phyloP scores from a whole-genome alignment of 1,140 invertebrate species.

The Chlorops oryzae region DNA sequence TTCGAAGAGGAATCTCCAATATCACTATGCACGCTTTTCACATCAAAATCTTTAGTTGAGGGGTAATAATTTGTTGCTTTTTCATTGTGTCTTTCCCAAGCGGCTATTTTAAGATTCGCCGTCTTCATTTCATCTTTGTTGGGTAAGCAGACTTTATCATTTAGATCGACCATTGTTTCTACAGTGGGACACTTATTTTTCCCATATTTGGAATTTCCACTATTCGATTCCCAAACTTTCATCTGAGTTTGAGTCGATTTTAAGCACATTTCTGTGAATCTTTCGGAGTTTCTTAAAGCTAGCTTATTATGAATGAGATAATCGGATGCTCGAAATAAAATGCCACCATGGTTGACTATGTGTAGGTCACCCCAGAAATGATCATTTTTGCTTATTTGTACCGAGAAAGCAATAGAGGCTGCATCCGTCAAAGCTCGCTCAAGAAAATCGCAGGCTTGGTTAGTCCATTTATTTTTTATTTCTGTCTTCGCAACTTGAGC shows the following conservation, averaged over 20 bases:
- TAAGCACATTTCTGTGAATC: background rate
- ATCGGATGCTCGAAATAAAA: slow-evolving; percentile 2
- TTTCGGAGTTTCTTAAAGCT: background rate
- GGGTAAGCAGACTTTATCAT: no score
- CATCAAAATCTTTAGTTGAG: no score
- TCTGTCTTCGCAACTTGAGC: background rate
- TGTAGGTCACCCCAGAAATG: slow-evolving; percentile 14
- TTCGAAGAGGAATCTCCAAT: no score
- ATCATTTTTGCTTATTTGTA: background rate
- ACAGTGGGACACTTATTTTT: no score
- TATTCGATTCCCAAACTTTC: slow-evolving; percentile 13
- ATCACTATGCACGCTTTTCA: no score
- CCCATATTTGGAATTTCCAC: slow-evolving; percentile 11
- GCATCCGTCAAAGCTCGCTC: slow-evolving; percentile 12
- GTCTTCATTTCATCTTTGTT: no score
- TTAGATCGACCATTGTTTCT: no score
- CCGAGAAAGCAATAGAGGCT: slow-evolving; percentile 7
- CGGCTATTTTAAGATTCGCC: no score
- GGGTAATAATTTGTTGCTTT: no score
- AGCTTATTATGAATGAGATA: slow-evolving; percentile 6
- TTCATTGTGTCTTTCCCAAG: no score
- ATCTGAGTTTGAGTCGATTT: slow-evolving; percentile 6
- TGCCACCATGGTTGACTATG: slow-evolving; percentile 5
- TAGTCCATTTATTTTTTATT: slow-evolving; percentile 8
- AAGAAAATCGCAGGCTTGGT: slow-evolving; percentile 10